Evolutionary conservation across 2,888 invertebrate genomes (phyloP).

Genomic region (Alentia gelatinosa): DNA sequence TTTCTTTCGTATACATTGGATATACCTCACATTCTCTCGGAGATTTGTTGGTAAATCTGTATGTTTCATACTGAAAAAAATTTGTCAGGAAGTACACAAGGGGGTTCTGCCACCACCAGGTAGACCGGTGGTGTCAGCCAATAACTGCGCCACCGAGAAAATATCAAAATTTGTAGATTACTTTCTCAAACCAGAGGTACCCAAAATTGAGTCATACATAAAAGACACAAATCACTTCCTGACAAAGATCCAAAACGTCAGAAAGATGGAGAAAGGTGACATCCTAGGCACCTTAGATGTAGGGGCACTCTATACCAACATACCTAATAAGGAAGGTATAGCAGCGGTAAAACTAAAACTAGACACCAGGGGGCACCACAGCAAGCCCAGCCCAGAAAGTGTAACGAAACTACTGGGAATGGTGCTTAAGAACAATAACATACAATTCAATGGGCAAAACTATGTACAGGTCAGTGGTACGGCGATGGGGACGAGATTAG

Average conservation of each 20-base stretch:
- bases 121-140: neutral
- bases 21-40: too few relatives aligned
- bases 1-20: too few relatives aligned
- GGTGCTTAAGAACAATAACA: too few relatives aligned
- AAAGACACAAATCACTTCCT: neutral
- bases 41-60: too few relatives aligned
- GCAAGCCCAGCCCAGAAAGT: too few relatives aligned
- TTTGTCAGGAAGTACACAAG: too few relatives aligned
- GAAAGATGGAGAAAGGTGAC: neutral
- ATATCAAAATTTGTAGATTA: constrained; percentile 20
- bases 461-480: too few relatives aligned
- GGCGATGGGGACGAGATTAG: too few relatives aligned
- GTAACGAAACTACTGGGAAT: too few relatives aligned
- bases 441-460: too few relatives aligned
- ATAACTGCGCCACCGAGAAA: constrained; percentile 18
- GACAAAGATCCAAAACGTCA: neutral
- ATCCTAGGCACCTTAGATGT: constrained; percentile 8
- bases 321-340: neutral
- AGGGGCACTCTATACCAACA: constrained; percentile 2
- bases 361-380: too few relatives aligned
- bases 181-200: neutral
- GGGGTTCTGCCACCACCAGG: neutral
- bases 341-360: neutral
- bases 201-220: too few relatives aligned
- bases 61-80: neutral